Conservation (phyloP, 1,140 invertebrate genomes). For the Drosophila ironensis region DNA sequence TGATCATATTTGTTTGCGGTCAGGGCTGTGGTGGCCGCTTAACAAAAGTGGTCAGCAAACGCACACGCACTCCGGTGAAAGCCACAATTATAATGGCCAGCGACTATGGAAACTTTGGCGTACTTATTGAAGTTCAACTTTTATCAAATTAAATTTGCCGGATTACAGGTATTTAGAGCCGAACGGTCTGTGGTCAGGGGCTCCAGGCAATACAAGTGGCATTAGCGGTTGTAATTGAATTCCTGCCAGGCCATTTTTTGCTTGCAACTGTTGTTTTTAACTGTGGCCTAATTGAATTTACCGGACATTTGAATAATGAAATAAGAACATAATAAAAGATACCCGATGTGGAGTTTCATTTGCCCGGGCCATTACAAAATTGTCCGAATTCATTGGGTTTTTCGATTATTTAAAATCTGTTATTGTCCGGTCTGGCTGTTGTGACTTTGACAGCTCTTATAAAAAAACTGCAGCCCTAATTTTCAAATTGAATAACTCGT, state of each 20-base stretch:
- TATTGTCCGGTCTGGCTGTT: constrained; percentile 12
- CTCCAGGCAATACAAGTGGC: constrained; percentile 67
- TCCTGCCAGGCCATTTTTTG: constrained; percentile 42
- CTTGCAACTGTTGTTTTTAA: constrained; percentile 7
- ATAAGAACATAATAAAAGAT: background rate
- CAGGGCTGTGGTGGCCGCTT: constrained; percentile 53
- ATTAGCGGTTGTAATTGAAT: constrained; percentile 79
- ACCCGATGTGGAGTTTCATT: background rate
- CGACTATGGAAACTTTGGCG: constrained; percentile 46
- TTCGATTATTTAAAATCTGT: background rate
- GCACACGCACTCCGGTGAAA: constrained; percentile 1
- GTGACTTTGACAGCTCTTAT: constrained; percentile 33
- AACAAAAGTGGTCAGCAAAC: constrained; percentile 49
- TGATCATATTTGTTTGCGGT: constrained; percentile 78
- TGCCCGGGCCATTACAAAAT: background rate
- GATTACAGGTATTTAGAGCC: constrained; percentile 77
- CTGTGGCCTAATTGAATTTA: constrained; percentile 66
- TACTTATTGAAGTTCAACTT: constrained; percentile 71
- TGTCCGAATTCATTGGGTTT: background rate
- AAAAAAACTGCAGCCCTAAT: constrained; percentile 25
- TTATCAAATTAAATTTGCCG: constrained; percentile 78
- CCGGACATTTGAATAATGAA: constrained; percentile 49
- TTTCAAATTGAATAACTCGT: constrained; percentile 26
- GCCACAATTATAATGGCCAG: constrained; percentile 69
- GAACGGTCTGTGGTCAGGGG: constrained; percentile 60